These are phyloP conservation scores for Erpetoichthys calabaricus DNA, from an alignment of 2,797 vertebrate genomes.

Conservation along the genomic window DNA sequence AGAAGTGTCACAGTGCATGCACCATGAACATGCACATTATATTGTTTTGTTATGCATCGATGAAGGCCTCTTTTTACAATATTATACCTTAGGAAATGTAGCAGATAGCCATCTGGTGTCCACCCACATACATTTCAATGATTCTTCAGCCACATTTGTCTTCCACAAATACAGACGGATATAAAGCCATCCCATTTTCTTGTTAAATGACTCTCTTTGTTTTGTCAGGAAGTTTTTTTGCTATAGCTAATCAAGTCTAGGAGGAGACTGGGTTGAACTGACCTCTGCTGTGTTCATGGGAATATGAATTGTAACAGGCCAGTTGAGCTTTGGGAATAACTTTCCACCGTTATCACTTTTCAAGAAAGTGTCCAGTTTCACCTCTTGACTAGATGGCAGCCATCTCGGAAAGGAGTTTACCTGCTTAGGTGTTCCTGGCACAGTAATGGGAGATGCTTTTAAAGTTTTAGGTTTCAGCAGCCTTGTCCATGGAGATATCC, in stretches of 20 bases:
- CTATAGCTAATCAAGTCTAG: not conserved
- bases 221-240: not conserved
- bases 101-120: too few relatives aligned
- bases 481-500: conserved; percentile 28
- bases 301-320: conserved; percentile 26
- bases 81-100: too few relatives aligned
- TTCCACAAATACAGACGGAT: too few relatives aligned
- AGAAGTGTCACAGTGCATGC: too few relatives aligned
- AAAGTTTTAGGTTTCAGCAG: conserved; percentile 43
- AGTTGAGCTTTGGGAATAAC: conserved; percentile 22
- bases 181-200: too few relatives aligned
- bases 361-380: conserved; percentile 37
- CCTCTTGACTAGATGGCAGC: conserved; percentile 26
- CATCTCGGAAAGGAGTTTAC: conserved; percentile 40
- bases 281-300: conserved; percentile 14
- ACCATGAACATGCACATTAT: too few relatives aligned
- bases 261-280: not conserved
- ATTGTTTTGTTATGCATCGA: too few relatives aligned
- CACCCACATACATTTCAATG: too few relatives aligned
- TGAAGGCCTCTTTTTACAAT: too few relatives aligned
- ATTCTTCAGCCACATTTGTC: too few relatives aligned
- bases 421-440: conserved; percentile 41
- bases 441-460: conserved; percentile 46
- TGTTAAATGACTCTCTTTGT: too few relatives aligned
- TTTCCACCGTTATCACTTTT: conserved; percentile 37